Evolutionary conservation across 2,888 invertebrate species (phyloP).

Genomic region (Oxyteleia sp.): DNA sequence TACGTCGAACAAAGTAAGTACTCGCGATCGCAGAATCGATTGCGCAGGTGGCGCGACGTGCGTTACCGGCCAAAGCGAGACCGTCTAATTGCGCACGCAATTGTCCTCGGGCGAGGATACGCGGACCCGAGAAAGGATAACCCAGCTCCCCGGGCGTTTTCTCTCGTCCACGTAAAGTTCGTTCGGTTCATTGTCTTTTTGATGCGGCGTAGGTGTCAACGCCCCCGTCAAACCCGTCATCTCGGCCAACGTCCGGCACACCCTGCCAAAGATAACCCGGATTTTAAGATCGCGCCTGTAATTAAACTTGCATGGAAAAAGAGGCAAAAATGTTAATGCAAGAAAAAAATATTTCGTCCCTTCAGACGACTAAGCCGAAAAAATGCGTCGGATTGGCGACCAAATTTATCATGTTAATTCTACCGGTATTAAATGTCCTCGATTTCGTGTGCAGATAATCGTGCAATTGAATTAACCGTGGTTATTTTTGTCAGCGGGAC

Average conservation of each 20-base stretch:
- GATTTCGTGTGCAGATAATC: constrained; percentile 16
- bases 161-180: constrained; percentile 54
- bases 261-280: constrained; percentile 57
- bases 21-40: constrained; percentile 9
- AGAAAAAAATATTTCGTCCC: not conserved
- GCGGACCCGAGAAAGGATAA: constrained; percentile 31
- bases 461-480: constrained; percentile 25
- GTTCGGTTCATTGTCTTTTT: constrained; percentile 81
- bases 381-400: constrained; percentile 43
- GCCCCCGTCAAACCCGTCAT: constrained; percentile 81
- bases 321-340: not conserved
- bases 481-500: too few species aligned
- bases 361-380: constrained; percentile 25
- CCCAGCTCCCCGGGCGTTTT: constrained; percentile 34
- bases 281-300: constrained; percentile 19
- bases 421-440: constrained; percentile 15
- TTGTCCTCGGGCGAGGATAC: constrained; percentile 50
- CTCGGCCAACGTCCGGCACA: constrained; percentile 73
- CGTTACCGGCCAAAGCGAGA: constrained; percentile 6
- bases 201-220: constrained; percentile 84
- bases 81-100: constrained; percentile 45
- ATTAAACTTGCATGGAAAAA: constrained; percentile 34
- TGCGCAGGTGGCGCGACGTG: constrained; percentile 31
- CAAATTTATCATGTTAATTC: constrained; percentile 40
- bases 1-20: constrained; percentile 3